Percentiles rank a stretch among this genome's conserved stretches.
Evolutionary conservation across 2,113 vertebrate species (phyloP).

Genomic region (Pollimyrus isidori): DNA sequence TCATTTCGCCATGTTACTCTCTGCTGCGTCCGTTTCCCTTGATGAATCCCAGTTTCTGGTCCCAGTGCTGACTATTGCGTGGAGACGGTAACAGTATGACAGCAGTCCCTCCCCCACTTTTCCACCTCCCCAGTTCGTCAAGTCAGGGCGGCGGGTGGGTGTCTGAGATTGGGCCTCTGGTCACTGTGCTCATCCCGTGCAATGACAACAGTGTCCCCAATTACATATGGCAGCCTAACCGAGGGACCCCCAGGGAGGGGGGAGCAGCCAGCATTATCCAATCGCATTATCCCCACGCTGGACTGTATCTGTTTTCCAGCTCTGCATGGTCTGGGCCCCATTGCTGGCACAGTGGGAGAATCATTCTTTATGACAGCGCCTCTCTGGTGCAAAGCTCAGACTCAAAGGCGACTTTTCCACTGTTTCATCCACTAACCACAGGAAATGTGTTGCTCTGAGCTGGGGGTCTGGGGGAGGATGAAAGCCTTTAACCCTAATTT

Average conservation of each 20-base stretch:
- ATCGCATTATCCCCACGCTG: not conserved
- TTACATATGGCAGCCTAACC: conserved; percentile 13
- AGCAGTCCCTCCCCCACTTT: too few species aligned
- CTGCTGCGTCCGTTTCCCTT: not conserved
- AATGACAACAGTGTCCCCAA: not conserved
- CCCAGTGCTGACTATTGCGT: not conserved
- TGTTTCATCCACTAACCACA: not conserved
- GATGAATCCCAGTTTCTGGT: not conserved
- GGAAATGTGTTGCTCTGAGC: not conserved
- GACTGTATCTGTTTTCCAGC: not conserved
- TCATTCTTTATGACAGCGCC: not conserved
- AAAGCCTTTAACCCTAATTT: not conserved
- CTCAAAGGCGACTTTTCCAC: not conserved
- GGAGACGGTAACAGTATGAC: not conserved
- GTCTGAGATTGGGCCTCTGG: not conserved
- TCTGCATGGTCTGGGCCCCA: conserved; percentile 23
- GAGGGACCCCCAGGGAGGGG: not conserved
- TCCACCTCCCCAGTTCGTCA: not conserved
- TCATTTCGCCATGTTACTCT: not conserved
- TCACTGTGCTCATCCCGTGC: not conserved
- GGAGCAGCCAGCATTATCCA: not conserved
- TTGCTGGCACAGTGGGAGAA: not conserved
- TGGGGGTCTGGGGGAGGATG: not conserved
- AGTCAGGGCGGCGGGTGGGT: not conserved
- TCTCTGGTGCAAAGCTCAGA: not conserved